Conservation (phyloP, 2,797 vertebrate genomes). For the Echeneis naucrates region DNA sequence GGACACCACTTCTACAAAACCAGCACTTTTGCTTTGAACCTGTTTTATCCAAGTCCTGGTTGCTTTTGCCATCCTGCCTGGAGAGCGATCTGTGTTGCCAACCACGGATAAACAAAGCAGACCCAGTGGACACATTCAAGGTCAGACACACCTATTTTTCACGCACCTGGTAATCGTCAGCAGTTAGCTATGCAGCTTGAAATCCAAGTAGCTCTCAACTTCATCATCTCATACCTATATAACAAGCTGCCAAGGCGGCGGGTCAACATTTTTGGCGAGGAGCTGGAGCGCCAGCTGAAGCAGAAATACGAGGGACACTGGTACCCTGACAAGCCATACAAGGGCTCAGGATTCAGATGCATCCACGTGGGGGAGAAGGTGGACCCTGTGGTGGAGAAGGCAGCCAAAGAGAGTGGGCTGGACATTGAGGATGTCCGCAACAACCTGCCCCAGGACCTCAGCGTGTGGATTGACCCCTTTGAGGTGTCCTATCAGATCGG, state of each 20-base stretch:
- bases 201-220: constrained; percentile 99
- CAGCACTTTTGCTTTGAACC: constrained; percentile 88
- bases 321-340: constrained; percentile 99
- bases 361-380: constrained; percentile 98
- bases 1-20: constrained; percentile 86
- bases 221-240: constrained; percentile 99
- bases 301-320: constrained; percentile 98
- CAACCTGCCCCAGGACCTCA: constrained; percentile 98
- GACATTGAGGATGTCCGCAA: constrained; percentile 96
- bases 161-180: constrained; percentile 84
- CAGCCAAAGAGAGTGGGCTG: constrained; percentile 98
- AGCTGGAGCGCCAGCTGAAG: constrained; percentile 96
- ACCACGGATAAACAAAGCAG: constrained; percentile 79
- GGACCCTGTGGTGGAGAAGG: constrained; percentile 97
- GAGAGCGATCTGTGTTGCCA: constrained; percentile 67
- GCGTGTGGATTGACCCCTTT: constrained; percentile 97
- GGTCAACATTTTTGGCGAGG: constrained; percentile 98
- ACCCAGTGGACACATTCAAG: constrained; percentile 76
- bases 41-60: constrained; percentile 76
- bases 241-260: constrained; percentile 98
- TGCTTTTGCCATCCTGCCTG: constrained; percentile 78
- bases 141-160: constrained; percentile 70
- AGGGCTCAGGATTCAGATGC: constrained; percentile 97
- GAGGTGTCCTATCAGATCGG: constrained; percentile 99
- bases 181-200: constrained; percentile 99